Evolutionary conservation across 2,888 invertebrate genomes (phyloP).

Genomic region (Idaea aversata): DNA sequence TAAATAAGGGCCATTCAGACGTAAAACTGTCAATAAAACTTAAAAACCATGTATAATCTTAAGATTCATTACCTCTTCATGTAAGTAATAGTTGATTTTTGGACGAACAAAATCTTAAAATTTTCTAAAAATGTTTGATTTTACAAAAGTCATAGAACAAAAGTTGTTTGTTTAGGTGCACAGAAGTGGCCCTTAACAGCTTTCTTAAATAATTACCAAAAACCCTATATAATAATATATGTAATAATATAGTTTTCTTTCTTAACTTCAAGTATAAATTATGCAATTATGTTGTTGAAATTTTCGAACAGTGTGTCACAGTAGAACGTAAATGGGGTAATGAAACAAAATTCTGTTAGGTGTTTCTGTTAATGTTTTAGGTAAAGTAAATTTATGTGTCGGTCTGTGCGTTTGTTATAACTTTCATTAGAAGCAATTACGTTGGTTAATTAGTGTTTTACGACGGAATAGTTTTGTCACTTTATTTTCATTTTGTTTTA

Average conservation of each 20-base stretch:
- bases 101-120: too few relatives aligned
- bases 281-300: neutral
- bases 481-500: neutral
- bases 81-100: too few relatives aligned
- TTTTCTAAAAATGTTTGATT: too few relatives aligned
- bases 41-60: neutral
- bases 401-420: slow-evolving; percentile 22
- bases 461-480: slow-evolving; percentile 4
- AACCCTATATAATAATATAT: neutral
- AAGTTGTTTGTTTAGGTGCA: too few relatives aligned
- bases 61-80: neutral
- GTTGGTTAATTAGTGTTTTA: slow-evolving; percentile 21
- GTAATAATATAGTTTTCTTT: neutral
- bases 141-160: too few relatives aligned
- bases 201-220: too few relatives aligned
- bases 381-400: slow-evolving; percentile 27
- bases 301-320: slow-evolving; percentile 16
- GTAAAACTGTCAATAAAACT: neutral
- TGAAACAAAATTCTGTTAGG: slow-evolving; percentile 29
- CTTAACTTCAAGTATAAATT: neutral
- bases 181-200: too few relatives aligned
- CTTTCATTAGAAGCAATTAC: slow-evolving; percentile 22
- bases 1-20: neutral
- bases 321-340: slow-evolving; percentile 21
- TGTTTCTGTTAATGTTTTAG: slow-evolving; percentile 23